Percentiles rank a stretch among this genome's conserved stretches.
Conservation (phyloP, 2,888 invertebrate genomes). For the Aleiodes alternator region DNA sequence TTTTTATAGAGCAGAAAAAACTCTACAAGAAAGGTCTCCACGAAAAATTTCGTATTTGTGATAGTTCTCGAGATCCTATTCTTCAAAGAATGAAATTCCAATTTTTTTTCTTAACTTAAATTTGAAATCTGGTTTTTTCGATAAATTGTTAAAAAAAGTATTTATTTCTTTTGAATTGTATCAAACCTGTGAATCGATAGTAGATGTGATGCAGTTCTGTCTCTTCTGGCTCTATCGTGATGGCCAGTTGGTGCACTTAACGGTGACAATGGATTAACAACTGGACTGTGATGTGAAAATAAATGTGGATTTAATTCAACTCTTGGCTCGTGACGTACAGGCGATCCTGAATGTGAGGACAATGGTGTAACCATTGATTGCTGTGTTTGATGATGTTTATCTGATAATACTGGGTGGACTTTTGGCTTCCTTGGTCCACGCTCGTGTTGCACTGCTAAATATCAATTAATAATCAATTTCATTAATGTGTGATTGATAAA, state of each 20-base stretch:
- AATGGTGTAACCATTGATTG: constrained; percentile 62
- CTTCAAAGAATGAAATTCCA: too few relatives aligned
- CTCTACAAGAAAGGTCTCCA: too few relatives aligned
- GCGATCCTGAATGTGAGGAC: constrained; percentile 59
- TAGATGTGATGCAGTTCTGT: constrained; percentile 58
- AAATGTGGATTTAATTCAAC: constrained; percentile 63
- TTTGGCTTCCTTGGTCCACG: constrained; percentile 96
- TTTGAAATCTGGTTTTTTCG: background rate
- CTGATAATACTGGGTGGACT: constrained; percentile 77
- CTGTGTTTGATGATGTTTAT: constrained; percentile 73
- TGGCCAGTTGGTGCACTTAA: constrained; percentile 51
- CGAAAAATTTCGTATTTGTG: too few relatives aligned
- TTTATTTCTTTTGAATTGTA: background rate
- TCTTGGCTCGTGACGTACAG: constrained; percentile 66
- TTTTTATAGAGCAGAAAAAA: too few relatives aligned
- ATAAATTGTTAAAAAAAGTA: background rate
- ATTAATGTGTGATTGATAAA: constrained; percentile 45
- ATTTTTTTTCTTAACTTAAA: too few relatives aligned
- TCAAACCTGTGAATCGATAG: constrained; percentile 59
- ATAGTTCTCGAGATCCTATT: too few relatives aligned
- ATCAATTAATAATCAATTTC: constrained; percentile 50
- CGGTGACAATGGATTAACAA: constrained; percentile 58
- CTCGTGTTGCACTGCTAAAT: constrained; percentile 96
- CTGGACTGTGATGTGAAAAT: constrained; percentile 57
- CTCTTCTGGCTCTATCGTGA: constrained; percentile 55